phyloP scores from a whole-genome alignment of 1,140 invertebrate genomes.

The Drosophila yakuba region DNA sequence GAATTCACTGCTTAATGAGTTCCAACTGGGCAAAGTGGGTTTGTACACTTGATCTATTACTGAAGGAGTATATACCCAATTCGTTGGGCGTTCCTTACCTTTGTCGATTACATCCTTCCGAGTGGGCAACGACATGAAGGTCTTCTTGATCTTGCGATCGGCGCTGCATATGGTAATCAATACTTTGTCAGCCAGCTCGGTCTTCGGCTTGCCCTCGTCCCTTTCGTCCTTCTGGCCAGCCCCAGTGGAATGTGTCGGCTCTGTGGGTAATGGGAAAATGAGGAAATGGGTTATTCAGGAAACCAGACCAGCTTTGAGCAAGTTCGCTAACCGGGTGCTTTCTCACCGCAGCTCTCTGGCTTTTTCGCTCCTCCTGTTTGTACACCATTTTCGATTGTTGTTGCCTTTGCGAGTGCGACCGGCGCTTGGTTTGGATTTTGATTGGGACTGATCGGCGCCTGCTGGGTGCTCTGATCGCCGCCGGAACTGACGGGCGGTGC shows the following conservation, averaged over 20 bases:
- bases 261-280: conserved; percentile 3
- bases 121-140: conserved; percentile 71
- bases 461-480: conserved; percentile 45
- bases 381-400: conserved; percentile 76
- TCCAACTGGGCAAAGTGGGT: not conserved
- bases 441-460: conserved; percentile 29
- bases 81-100: conserved; percentile 29
- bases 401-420: conserved; percentile 30
- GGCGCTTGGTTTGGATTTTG: conserved; percentile 43
- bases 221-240: conserved; percentile 22
- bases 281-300: not conserved
- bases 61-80: too few relatives aligned
- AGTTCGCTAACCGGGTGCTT: not conserved
- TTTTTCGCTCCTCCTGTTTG: conserved; percentile 74
- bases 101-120: conserved; percentile 76
- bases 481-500: conserved; percentile 34
- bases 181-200: conserved; percentile 63
- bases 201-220: conserved; percentile 51
- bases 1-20: not conserved
- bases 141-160: conserved; percentile 72
- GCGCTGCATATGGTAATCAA: conserved; percentile 77
- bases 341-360: conserved; percentile 60
- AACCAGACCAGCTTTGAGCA: not conserved
- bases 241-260: conserved; percentile 55
- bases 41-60: not conserved